Conservation (phyloP, 2,888 invertebrate species). For the Teleogryllus oceanicus region DNA sequence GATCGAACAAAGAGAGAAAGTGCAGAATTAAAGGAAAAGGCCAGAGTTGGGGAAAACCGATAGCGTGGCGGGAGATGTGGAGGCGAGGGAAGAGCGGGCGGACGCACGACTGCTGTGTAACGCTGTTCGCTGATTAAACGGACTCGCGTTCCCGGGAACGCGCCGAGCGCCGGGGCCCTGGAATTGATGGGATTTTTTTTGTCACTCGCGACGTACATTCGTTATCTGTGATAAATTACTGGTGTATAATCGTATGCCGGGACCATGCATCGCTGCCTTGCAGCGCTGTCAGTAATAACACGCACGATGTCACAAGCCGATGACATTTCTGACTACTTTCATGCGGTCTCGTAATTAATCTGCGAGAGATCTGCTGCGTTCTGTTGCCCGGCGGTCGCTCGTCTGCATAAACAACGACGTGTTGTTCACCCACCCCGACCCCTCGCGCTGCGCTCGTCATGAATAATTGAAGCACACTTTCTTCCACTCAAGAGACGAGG, state of each 20-base stretch:
- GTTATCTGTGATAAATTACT: conserved; percentile 11
- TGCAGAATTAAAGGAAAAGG: not conserved
- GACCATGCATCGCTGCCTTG: not conserved
- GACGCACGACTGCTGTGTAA: too few species aligned
- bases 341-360: not conserved
- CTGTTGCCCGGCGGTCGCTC: not conserved
- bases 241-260: not conserved
- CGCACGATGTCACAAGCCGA: not conserved
- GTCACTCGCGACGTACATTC: not conserved
- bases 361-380: not conserved
- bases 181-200: conserved; percentile 4
- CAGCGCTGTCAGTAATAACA: not conserved
- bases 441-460: not conserved
- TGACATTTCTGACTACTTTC: not conserved
- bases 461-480: not conserved
- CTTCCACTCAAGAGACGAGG: not conserved
- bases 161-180: too few species aligned
- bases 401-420: not conserved
- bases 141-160: too few species aligned
- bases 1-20: too few species aligned
- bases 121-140: too few species aligned
- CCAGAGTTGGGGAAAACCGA: too few species aligned
- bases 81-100: too few species aligned
- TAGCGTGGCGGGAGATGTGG: too few species aligned
- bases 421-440: not conserved